phyloP scores from a whole-genome alignment of 2,797 vertebrate genomes.

The Scyliorhinus canicula region DNA sequence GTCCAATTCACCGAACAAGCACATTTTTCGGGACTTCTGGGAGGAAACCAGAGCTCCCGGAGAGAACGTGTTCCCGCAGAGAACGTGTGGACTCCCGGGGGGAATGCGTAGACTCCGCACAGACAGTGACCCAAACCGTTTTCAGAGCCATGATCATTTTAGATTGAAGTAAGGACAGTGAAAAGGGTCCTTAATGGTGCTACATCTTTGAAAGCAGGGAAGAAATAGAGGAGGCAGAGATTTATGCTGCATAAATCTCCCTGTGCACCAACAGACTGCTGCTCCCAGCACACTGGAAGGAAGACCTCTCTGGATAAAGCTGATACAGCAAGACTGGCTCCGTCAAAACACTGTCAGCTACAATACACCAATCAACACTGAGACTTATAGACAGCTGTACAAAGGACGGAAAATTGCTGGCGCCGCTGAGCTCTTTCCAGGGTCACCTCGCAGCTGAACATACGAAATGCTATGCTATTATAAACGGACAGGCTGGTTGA shows the following conservation, averaged over 20 bases:
- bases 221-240: constrained; percentile 8
- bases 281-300: not conserved
- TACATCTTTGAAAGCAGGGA: not conserved
- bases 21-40: no score
- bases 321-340: not conserved
- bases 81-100: no score
- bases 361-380: not conserved
- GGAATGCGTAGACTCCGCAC: no score
- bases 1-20: no score
- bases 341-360: rapidly evolving
- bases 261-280: constrained; percentile 31
- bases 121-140: no score
- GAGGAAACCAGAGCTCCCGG: no score
- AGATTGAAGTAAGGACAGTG: not conserved
- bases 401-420: constrained; percentile 39
- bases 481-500: constrained; percentile 27
- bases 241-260: not conserved
- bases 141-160: not conserved
- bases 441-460: constrained; percentile 44
- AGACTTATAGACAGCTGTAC: constrained; percentile 32
- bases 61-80: no score
- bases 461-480: constrained; percentile 40
- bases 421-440: rapidly evolving
- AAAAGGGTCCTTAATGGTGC: not conserved
- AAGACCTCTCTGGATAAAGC: not conserved